Conservation (phyloP, 2,888 invertebrate species). For the Eupithecia inturbata region DNA sequence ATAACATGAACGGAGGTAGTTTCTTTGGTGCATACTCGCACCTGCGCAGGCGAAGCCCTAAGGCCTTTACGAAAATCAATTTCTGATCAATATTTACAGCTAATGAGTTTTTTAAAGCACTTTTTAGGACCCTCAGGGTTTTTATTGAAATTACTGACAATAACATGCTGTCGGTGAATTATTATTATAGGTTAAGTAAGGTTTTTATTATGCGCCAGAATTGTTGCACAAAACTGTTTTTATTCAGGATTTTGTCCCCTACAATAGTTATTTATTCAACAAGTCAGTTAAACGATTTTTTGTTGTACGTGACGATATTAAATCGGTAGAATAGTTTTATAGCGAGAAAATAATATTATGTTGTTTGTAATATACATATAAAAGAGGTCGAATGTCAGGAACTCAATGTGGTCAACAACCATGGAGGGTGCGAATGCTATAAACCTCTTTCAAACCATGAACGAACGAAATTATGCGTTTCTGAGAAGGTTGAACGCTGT, state of each 20-base stretch:
- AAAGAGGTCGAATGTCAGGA: too few relatives aligned
- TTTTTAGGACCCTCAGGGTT: conserved; percentile 40
- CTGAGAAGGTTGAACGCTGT: too few relatives aligned
- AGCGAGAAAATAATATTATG: too few relatives aligned
- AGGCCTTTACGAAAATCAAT: conserved; percentile 40
- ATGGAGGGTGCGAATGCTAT: too few relatives aligned
- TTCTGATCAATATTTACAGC: conserved; percentile 44
- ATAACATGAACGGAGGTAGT: background rate
- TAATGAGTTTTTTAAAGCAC: conserved; percentile 44
- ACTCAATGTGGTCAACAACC: too few relatives aligned
- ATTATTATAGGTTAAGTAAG: conserved; percentile 22
- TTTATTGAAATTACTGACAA: conserved; percentile 36
- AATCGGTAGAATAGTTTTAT: too few relatives aligned
- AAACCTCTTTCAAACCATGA: too few relatives aligned
- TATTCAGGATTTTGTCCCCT: conserved; percentile 15
- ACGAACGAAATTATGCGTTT: too few relatives aligned
- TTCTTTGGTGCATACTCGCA: conserved; percentile 10
- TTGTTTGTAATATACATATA: too few relatives aligned
- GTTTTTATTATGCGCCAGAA: conserved; percentile 6
- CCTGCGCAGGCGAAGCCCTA: conserved; percentile 14
- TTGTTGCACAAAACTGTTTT: conserved; percentile 4
- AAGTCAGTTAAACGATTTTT: too few relatives aligned
- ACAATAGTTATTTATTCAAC: too few relatives aligned
- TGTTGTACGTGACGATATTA: too few relatives aligned
- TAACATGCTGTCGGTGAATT: conserved; percentile 24